Evolutionary conservation across 2,113 vertebrate genomes (phyloP), one percentile per base, ranked within the genome.

Genomic region (Silurus asotus): DNA sequence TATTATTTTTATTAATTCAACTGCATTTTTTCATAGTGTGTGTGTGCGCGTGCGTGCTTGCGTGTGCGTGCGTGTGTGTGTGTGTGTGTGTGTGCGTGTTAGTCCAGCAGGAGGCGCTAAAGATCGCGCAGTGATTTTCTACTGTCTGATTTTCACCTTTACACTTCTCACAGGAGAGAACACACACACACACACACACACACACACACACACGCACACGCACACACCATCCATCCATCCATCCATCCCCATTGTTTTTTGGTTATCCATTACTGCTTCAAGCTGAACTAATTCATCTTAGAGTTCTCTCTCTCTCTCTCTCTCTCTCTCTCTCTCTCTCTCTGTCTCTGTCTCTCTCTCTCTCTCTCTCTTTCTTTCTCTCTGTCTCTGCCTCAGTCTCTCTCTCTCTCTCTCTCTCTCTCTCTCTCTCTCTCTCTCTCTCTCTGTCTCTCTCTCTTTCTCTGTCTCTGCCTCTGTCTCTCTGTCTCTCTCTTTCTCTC

Each of bases 41-140:
- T 61, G 58, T 61, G 58, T 61, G 13, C 10, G 13, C 10, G 13
- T 61, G 58, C 10, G 58, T 61, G 58, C 10, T 28, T 61, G 55
- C 61, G 59, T 61, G 59, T 61, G 59, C 19, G 59, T 61, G 59
- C 19, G 62, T 25, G 62, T 25, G 62, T 65, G 62, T 25, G 65
- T 37, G 65, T 69, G 65, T 69, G 65, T 37, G 65, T 69, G 53
- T 74, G 67, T 84, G 65, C 72, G 67, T 83, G 67, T n/a, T 53
- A 49, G 69, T 84, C 76, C 76, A 78, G 76, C 55, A 78, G 76
- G 55, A 9, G 76, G 76, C 55, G 14, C 55, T 78, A 8, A 17
- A 37, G 76, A 53, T 58, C 3, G 11, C 51, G 25, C 51, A n/a
- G 6, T 53, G 49, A n/a, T 13, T 76, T 20, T n/a, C 25, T 69